Conservation (phyloP, 2,888 invertebrate species). For the Bimastos eiseni region DNA sequence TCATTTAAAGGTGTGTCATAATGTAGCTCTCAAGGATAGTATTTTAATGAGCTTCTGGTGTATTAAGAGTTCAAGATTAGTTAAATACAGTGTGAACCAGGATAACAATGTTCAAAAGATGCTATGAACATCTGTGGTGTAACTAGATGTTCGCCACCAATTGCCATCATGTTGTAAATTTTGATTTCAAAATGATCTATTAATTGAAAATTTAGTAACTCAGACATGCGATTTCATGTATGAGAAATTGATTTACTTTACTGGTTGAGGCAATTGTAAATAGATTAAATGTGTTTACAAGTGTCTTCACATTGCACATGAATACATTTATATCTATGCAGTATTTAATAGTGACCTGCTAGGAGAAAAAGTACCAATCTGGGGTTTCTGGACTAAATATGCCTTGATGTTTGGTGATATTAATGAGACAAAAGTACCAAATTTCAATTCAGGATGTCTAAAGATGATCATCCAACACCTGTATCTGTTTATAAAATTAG, state of each 20-base stretch:
- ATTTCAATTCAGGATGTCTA: not conserved
- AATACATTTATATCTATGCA: not conserved
- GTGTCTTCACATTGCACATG: not conserved
- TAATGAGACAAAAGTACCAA: not conserved
- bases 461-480: no score
- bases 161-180: not conserved
- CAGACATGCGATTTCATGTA: conserved; percentile 2
- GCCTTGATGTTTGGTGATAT: no score
- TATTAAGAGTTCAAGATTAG: not conserved
- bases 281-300: not conserved
- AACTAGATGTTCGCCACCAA: not conserved
- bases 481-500: no score
- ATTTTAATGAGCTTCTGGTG: not conserved
- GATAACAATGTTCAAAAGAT: conserved; percentile 6
- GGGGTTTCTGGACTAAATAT: no score
- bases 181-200: not conserved
- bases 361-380: no score
- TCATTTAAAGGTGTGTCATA: no score
- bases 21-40: no score
- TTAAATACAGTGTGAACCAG: not conserved
- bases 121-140: not conserved
- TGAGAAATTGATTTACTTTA: not conserved
- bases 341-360: not conserved
- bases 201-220: not conserved
- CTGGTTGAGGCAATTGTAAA: not conserved